A percentile compares a stretch with the other conserved stretches of the same genome.
These are phyloP conservation scores for Drepanosiphum platanoidis DNA, from an alignment of 2,888 invertebrate genomes.

Conservation along the genomic window DNA sequence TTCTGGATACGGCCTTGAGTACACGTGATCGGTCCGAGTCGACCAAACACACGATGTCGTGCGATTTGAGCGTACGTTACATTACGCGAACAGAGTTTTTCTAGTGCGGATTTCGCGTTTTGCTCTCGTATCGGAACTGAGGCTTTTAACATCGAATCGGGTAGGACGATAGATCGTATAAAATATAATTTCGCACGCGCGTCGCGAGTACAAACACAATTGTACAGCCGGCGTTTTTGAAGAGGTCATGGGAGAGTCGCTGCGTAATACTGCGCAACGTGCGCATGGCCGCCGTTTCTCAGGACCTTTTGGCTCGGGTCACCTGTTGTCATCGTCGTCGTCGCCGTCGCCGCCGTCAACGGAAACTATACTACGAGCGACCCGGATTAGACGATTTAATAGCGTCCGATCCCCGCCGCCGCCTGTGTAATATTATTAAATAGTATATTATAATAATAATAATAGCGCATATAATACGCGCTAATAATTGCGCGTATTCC, in stretches of 20 bases:
- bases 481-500: conserved; percentile 23
- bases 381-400: conserved; percentile 41
- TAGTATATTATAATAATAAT: background rate
- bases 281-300: conserved; percentile 34
- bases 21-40: no score
- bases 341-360: conserved; percentile 17
- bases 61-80: no score
- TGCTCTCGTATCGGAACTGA: no score
- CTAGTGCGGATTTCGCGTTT: no score
- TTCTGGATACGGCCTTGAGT: no score
- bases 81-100: no score
- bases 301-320: conserved; percentile 52
- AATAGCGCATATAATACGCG: background rate
- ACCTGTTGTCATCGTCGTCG: conserved; percentile 47
- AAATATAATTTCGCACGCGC: no score
- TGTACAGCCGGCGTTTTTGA: conserved; percentile 12
- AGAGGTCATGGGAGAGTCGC: conserved; percentile 14
- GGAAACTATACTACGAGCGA: background rate
- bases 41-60: no score
- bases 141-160: no score
- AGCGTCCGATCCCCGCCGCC: background rate
- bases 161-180: no score
- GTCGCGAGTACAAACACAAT: background rate
- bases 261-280: background rate
- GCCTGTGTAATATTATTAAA: no score